Conservation (phyloP, 2,113 vertebrate genomes). For the Strix aluco region DNA sequence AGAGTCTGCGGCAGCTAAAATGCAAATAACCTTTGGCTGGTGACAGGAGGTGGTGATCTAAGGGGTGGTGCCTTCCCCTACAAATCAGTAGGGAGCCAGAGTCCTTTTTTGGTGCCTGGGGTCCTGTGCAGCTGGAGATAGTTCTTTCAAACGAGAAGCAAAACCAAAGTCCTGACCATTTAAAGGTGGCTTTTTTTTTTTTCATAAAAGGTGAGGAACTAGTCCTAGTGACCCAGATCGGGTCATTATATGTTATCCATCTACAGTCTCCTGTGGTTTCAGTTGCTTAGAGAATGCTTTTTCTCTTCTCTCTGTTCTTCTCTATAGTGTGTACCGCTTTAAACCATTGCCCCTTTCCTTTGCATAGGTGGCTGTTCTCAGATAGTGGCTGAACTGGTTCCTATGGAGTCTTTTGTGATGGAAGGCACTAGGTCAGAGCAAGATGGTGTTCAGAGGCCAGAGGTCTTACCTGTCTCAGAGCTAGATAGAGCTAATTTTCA, state of each 20-base stretch:
- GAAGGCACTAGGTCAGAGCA: constrained; percentile 25
- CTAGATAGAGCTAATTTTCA: not conserved
- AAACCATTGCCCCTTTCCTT: constrained; percentile 12
- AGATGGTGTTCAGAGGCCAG: not conserved
- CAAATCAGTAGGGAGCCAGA: not conserved
- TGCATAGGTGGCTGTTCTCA: not conserved
- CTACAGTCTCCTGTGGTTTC: constrained; percentile 7
- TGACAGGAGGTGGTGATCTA: constrained; percentile 16
- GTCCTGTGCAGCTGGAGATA: not conserved
- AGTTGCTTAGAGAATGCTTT: constrained; percentile 5
- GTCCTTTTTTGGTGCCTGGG: not conserved
- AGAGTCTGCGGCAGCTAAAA: not conserved
- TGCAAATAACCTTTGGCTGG: constrained; percentile 29
- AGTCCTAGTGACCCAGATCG: constrained; percentile 2
- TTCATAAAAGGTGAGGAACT: not conserved
- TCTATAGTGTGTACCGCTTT: not conserved
- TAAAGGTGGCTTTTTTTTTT: not conserved
- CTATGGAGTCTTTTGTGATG: not conserved
- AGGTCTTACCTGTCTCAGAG: not conserved
- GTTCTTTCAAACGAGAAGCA: not conserved
- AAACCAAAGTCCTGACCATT: not conserved
- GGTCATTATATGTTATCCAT: constrained; percentile 5
- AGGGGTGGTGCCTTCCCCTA: constrained; percentile 5
- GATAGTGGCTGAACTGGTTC: constrained; percentile 1
- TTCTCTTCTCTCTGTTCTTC: constrained; percentile 1